These are phyloP conservation scores for Macrosteles quadrilineatus DNA, from an alignment of 1,140 invertebrate genomes.

Conservation along the genomic window DNA sequence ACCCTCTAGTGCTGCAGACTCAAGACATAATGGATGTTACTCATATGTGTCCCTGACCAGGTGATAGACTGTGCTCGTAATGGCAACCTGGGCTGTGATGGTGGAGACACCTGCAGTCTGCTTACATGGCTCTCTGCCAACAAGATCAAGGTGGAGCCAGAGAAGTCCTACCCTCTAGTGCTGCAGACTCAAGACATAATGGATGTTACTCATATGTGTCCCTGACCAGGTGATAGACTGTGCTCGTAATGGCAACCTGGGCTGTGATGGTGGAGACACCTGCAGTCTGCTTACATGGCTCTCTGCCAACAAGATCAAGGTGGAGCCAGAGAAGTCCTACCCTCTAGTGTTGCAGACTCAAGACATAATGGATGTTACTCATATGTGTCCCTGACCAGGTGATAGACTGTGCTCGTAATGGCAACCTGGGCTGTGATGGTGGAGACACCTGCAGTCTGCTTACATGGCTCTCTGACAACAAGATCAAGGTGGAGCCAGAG, in stretches of 20 bases:
- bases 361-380: no score
- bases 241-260: constrained; percentile 67
- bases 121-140: constrained; percentile 67
- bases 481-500: constrained; percentile 59
- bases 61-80: constrained; percentile 74
- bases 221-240: no score
- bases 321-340: constrained; percentile 55
- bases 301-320: constrained; percentile 54
- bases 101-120: constrained; percentile 77
- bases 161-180: constrained; percentile 43
- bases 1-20: constrained; percentile 2
- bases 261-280: constrained; percentile 81
- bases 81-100: constrained; percentile 74
- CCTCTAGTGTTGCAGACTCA: constrained; percentile 1
- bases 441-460: constrained; percentile 78
- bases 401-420: constrained; percentile 71
- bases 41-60: no score
- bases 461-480: constrained; percentile 64
- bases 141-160: constrained; percentile 58
- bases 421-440: constrained; percentile 76
- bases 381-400: no score
- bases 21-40: no score
- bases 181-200: constrained; percentile 6
- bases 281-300: constrained; percentile 75
- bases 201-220: no score